These are phyloP conservation scores for Alsophila aescularia DNA, from an alignment of 2,888 invertebrate genomes.

Conservation along the genomic window DNA sequence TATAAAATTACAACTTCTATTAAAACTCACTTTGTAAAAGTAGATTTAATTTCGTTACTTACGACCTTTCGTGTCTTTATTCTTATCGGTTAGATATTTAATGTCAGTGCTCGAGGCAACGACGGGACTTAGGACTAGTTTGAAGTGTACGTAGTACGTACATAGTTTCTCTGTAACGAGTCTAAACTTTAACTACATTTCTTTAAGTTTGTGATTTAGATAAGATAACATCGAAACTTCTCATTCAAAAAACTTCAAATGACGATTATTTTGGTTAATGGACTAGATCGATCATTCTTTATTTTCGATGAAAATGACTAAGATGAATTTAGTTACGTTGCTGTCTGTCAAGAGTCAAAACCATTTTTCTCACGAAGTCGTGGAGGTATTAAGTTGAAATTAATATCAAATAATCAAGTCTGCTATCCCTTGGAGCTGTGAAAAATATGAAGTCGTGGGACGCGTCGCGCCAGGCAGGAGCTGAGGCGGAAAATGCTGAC, in stretches of 20 bases:
- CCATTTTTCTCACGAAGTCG: no score
- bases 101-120: conserved; percentile 12
- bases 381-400: no score
- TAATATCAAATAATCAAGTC: no score
- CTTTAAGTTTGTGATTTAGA: conserved; percentile 3
- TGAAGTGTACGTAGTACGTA: not conserved
- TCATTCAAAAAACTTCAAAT: not conserved
- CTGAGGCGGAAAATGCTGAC: no score
- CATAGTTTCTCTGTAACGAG: conserved; percentile 1
- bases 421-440: no score
- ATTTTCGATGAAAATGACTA: not conserved
- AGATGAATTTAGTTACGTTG: not conserved
- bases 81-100: conserved; percentile 12
- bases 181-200: conserved; percentile 17
- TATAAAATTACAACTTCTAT: no score
- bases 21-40: conserved; percentile 3
- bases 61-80: conserved; percentile 8
- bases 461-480: no score
- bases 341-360: no score
- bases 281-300: no score
- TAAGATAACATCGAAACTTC: not conserved
- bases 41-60: conserved; percentile 5
- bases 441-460: no score
- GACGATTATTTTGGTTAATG: no score
- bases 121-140: conserved; percentile 14